Evolutionary conservation across 2,797 vertebrate genomes (phyloP).

Genomic region (Melanotaenia maccullochi): DNA sequence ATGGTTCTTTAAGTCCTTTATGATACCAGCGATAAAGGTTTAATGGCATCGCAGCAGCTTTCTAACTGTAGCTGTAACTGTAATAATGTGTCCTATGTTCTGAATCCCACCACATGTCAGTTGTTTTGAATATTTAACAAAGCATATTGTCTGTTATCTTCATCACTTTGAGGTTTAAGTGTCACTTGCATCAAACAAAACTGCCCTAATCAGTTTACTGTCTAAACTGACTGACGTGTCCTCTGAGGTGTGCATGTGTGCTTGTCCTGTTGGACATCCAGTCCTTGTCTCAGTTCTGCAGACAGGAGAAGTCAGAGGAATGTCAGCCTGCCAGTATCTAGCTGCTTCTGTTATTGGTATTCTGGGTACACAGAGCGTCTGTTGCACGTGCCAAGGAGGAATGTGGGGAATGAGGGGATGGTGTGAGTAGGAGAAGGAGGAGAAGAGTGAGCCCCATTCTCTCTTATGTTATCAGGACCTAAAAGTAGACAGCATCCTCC

Average conservation of each 20-base stretch:
- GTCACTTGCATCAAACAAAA: conserved; percentile 55
- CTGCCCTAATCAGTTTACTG: conserved; percentile 53
- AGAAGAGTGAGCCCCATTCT: conserved; percentile 49
- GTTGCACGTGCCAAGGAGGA: conserved; percentile 78
- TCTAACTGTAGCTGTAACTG: neutral
- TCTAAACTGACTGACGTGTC: conserved; percentile 49
- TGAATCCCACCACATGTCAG: conserved; percentile 19
- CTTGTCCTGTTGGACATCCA: conserved; percentile 59
- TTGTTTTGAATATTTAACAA: conserved; percentile 35
- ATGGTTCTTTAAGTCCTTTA: neutral
- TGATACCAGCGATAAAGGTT: conserved; percentile 4
- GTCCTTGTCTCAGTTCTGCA: conserved; percentile 62
- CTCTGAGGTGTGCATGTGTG: conserved; percentile 58
- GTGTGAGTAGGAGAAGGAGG: conserved; percentile 45
- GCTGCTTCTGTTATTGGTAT: conserved; percentile 80
- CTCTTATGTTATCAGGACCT: conserved; percentile 69
- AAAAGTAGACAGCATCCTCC: conserved; percentile 77
- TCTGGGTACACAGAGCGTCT: conserved; percentile 70
- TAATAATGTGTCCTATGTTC: conserved; percentile 9
- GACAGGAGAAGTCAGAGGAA: conserved; percentile 73
- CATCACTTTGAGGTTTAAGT: conserved; percentile 51
- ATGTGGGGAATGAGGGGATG: conserved; percentile 69
- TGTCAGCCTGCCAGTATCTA: conserved; percentile 77
- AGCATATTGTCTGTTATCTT: conserved; percentile 53
- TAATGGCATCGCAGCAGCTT: neutral